phyloP scores from a whole-genome alignment of 64 coral and sea anemone species.

The Acropora tenuis region DNA sequence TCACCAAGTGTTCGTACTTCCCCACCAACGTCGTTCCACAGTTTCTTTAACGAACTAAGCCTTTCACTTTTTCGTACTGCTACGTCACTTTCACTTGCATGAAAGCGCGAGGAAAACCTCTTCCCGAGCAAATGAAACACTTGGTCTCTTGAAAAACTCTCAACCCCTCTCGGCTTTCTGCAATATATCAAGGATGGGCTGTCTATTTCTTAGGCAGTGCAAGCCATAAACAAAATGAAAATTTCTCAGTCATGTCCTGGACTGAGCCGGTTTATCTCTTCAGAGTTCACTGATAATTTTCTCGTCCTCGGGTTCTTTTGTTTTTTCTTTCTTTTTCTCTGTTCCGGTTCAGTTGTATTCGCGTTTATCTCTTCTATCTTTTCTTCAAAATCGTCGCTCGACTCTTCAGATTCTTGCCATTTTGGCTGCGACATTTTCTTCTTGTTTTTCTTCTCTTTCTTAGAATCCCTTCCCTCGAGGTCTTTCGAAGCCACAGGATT shows the following conservation, averaged over 20 bases:
- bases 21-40: too few species aligned
- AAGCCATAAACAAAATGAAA: background rate
- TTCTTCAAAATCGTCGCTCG: background rate
- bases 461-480: background rate
- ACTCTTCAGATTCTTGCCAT: background rate
- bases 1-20: too few species aligned
- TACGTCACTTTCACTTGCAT: too few species aligned
- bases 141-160: too few species aligned
- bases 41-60: too few species aligned
- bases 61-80: too few species aligned
- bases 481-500: background rate
- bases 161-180: too few species aligned
- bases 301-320: background rate
- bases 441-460: constrained; percentile 20
- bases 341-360: background rate
- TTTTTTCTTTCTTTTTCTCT: background rate
- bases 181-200: background rate
- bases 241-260: background rate
- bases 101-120: too few species aligned
- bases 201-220: background rate
- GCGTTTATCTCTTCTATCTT: background rate
- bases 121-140: too few species aligned
- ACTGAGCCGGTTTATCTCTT: background rate
- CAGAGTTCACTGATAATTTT: background rate
- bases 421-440: background rate